Percentiles rank a stretch among this genome's conserved stretches.
Conservation (phyloP, 2,113 vertebrate genomes). For the Petroica traversi region DNA sequence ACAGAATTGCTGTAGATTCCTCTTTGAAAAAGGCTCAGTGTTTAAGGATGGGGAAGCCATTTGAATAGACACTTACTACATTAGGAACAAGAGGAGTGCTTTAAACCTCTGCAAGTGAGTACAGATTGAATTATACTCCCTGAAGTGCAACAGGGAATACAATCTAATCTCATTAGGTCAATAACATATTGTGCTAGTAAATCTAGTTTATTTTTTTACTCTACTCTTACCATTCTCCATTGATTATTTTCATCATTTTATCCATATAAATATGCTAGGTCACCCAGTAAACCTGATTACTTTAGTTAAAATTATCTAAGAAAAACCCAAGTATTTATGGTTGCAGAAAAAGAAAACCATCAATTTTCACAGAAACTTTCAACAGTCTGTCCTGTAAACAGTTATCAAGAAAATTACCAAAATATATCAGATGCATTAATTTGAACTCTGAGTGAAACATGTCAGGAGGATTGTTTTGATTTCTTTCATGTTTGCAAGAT, state of each 20-base stretch:
- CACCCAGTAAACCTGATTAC: constrained; percentile 52
- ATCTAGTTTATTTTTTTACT: constrained; percentile 59
- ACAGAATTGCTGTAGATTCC: neutral
- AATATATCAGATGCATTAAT: neutral
- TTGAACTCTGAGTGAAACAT: neutral
- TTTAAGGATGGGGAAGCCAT: neutral
- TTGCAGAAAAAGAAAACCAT: neutral
- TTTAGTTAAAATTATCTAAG: constrained; percentile 57
- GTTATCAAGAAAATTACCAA: neutral
- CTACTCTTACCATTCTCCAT: constrained; percentile 32
- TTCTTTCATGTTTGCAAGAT: neutral
- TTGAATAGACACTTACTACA: neutral
- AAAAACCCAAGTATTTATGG: constrained; percentile 9
- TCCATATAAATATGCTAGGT: constrained; percentile 46
- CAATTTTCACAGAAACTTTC: neutral
- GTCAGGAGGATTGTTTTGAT: neutral
- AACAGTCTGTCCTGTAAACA: neutral
- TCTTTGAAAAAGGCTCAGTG: neutral
- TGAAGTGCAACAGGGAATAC: constrained; percentile 36
- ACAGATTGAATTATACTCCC: constrained; percentile 59
- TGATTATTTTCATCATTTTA: constrained; percentile 65
- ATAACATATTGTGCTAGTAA: constrained; percentile 35
- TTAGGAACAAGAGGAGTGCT: neutral
- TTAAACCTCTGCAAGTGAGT: neutral
- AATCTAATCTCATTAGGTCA: constrained; percentile 63